phyloP scores from a whole-genome alignment of 2,888 invertebrate species.

The Himalopsyche kuldschensis region DNA sequence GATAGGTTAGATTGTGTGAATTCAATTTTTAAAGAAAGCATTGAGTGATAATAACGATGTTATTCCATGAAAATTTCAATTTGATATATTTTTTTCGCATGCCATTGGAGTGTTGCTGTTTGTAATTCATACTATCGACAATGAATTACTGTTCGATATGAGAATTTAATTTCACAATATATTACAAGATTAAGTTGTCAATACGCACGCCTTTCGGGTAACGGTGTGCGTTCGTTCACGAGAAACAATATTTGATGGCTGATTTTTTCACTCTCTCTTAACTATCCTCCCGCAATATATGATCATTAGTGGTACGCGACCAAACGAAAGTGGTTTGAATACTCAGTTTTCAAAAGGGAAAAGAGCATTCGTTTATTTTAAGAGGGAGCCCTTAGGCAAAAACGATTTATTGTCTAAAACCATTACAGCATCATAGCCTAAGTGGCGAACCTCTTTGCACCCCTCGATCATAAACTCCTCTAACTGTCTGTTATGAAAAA shows the following conservation, averaged over 20 bases:
- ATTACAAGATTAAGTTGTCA: too few relatives aligned
- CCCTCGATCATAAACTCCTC: constrained; percentile 10
- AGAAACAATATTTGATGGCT: background rate
- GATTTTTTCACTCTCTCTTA: background rate
- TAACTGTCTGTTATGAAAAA: background rate
- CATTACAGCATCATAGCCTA: constrained; percentile 29
- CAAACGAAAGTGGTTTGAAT: constrained; percentile 21
- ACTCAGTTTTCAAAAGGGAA: constrained; percentile 17
- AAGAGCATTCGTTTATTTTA: constrained; percentile 37
- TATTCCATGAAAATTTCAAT: too few relatives aligned
- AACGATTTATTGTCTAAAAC: constrained; percentile 39
- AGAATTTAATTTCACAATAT: too few relatives aligned
- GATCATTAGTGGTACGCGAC: constrained; percentile 12
- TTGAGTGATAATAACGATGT: too few relatives aligned
- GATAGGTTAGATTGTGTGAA: too few relatives aligned
- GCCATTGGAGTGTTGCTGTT: too few relatives aligned
- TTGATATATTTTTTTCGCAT: too few relatives aligned
- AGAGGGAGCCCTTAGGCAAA: constrained; percentile 34
- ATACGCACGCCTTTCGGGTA: background rate
- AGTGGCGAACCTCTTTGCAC: constrained; percentile 21
- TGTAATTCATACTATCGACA: too few relatives aligned
- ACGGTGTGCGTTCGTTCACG: background rate
- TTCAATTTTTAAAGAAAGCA: too few relatives aligned
- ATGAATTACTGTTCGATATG: too few relatives aligned
- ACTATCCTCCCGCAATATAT: background rate